phyloP scores from a whole-genome alignment of 2,113 vertebrate species.

The Trichomycterus rosablanca region DNA sequence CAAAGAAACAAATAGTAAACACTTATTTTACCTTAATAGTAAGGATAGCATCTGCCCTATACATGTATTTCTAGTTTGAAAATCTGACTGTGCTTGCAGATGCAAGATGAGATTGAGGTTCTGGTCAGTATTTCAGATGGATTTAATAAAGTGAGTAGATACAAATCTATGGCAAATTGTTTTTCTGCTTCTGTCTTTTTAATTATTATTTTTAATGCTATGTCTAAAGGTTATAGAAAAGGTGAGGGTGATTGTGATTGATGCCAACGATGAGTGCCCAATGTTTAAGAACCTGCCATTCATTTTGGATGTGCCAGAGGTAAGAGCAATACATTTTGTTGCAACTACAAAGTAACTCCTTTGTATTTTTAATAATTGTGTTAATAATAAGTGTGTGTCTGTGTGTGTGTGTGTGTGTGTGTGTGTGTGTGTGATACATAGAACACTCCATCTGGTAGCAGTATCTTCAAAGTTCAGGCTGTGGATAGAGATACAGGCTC shows the following conservation, averaged over 20 bases:
- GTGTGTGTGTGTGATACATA: slow-evolving; percentile 46
- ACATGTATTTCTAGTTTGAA: too few relatives aligned
- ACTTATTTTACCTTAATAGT: too few relatives aligned
- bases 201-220: neutral
- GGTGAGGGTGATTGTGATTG: slow-evolving; percentile 86
- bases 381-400: slow-evolving; percentile 22
- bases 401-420: slow-evolving; percentile 26
- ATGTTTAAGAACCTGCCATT: slow-evolving; percentile 86
- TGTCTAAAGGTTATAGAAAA: slow-evolving; percentile 83
- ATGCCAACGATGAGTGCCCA: slow-evolving; percentile 90
- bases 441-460: slow-evolving; percentile 78
- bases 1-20: too few relatives aligned
- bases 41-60: neutral
- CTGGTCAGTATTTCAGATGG: slow-evolving; percentile 91
- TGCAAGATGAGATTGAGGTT: slow-evolving; percentile 83
- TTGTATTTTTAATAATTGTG: too few relatives aligned
- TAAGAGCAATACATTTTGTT: slow-evolving; percentile 52
- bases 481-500: slow-evolving; percentile 89
- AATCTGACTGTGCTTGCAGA: too few relatives aligned
- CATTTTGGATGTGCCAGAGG: slow-evolving; percentile 80
- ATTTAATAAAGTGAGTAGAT: slow-evolving; percentile 78
- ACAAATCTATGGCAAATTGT: neutral
- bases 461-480: slow-evolving; percentile 79
- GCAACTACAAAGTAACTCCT: too few relatives aligned
- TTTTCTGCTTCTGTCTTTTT: neutral